Percentiles rank a stretch among this genome's conserved stretches.
Conservation (phyloP, 2,797 vertebrate species). For the Pseudomugil tenellus region DNA sequence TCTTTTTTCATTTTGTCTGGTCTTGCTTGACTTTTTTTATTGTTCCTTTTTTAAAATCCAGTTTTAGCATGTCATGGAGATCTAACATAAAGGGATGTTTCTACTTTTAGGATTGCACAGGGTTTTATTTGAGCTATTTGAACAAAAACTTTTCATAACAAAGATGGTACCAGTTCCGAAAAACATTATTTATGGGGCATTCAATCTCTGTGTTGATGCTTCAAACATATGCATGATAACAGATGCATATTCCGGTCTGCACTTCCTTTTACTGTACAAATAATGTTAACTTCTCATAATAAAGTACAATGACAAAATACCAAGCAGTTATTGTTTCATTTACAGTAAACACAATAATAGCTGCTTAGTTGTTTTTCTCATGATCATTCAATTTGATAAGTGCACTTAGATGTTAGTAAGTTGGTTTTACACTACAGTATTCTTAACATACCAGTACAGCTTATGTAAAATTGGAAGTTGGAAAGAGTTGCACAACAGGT, state of each 20-base stretch:
- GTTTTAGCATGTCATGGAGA: not conserved
- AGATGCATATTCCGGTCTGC: not conserved
- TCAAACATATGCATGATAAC: not conserved
- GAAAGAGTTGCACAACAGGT: not conserved
- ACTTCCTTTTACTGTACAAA: not conserved
- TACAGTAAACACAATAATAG: not conserved
- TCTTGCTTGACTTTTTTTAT: not conserved
- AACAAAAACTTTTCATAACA: not conserved
- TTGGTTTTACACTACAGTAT: not conserved
- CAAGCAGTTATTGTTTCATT: not conserved
- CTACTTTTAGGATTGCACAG: not conserved
- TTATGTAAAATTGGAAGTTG: constrained; percentile 6
- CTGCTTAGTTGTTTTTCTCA: not conserved
- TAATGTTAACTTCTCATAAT: not conserved
- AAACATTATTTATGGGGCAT: too few species aligned
- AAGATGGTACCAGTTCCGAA: not conserved
- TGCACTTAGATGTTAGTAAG: not conserved
- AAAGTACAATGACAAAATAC: not conserved
- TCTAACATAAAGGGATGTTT: not conserved
- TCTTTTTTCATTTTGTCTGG: not conserved
- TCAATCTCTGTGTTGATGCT: too few species aligned
- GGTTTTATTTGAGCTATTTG: not conserved
- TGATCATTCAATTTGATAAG: not conserved
- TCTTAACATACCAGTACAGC: constrained; percentile 13
- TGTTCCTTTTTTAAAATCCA: too few species aligned